Conservation (phyloP, 2,113 vertebrate genomes). For the Spea multiplicata region DNA sequence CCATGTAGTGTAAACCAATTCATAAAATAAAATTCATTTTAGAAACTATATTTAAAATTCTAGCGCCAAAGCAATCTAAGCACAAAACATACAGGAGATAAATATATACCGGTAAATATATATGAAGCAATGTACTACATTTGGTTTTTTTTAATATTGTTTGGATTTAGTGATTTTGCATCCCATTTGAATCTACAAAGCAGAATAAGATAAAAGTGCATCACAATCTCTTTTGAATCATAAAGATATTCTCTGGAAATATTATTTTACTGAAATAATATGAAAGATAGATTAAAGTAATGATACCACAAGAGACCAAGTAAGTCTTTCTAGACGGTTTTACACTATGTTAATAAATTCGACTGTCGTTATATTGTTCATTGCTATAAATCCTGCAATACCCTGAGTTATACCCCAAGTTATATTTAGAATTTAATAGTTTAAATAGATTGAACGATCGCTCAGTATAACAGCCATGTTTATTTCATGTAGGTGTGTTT, state of each 20-base stretch:
- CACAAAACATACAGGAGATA: neutral
- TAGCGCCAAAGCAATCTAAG: neutral
- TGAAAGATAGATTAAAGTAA: slow-evolving; percentile 5
- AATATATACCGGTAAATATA: neutral
- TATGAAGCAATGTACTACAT: neutral
- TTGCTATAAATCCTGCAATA: neutral
- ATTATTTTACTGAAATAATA: neutral
- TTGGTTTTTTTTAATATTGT: neutral
- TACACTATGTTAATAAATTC: neutral
- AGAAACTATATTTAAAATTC: neutral
- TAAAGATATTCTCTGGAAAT: slow-evolving; percentile 5
- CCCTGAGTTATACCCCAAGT: no score
- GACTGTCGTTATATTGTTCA: neutral
- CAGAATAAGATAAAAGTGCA: neutral
- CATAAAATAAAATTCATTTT: neutral
- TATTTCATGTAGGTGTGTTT: no score
- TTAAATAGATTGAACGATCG: no score
- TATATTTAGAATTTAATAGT: no score
- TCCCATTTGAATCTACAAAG: neutral
- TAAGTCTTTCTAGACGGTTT: neutral
- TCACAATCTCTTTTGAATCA: slow-evolving; percentile 10
- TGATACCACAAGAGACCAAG: neutral
- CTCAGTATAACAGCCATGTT: no score
- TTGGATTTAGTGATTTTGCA: slow-evolving; percentile 1
- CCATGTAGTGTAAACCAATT: neutral